A percentile compares a stretch with the other conserved stretches of the same genome.
Conservation (phyloP, 92 coral and sea anemone species). For the Pocillopora grandis region DNA sequence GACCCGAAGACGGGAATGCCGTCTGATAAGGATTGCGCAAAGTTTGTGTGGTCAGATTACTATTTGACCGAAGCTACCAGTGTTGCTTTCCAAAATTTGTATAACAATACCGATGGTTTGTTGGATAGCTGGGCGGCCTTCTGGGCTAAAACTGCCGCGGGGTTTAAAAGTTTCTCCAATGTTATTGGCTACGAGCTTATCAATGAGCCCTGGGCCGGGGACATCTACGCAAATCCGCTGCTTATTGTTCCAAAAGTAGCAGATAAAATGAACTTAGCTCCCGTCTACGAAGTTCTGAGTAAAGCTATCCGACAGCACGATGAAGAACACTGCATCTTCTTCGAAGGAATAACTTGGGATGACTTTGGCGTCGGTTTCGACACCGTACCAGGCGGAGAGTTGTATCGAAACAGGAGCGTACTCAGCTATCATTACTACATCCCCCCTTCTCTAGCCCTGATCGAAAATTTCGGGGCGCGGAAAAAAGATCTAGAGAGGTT, state of each 20-base stretch:
- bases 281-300: slow-evolving; percentile 84
- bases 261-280: slow-evolving; percentile 81
- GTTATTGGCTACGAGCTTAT: slow-evolving; percentile 94
- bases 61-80: slow-evolving; percentile 89
- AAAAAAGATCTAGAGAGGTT: slow-evolving; percentile 59
- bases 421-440: slow-evolving; percentile 89
- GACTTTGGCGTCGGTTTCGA: slow-evolving; percentile 92
- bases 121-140: slow-evolving; percentile 91
- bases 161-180: slow-evolving; percentile 73
- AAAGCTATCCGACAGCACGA: slow-evolving; percentile 87
- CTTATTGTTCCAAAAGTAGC: slow-evolving; percentile 84
- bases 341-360: slow-evolving; percentile 97
- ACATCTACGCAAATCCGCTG: slow-evolving; percentile 82
- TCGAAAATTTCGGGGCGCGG: slow-evolving; percentile 72
- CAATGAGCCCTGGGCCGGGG: slow-evolving; percentile 97
- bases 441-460: slow-evolving; percentile 61
- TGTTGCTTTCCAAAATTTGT: slow-evolving; percentile 89
- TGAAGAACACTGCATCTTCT: slow-evolving; percentile 85
- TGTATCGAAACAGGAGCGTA: slow-evolving; percentile 86
- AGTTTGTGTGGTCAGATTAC: slow-evolving; percentile 82
- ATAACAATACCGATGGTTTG: slow-evolving; percentile 86
- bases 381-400: slow-evolving; percentile 86
- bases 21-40: slow-evolving; percentile 79
- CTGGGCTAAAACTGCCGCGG: slow-evolving; percentile 90
- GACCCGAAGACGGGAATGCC: slow-evolving; percentile 90